phyloP scores from a whole-genome alignment of 2,113 vertebrate species.

The Hyaena hyaena region DNA sequence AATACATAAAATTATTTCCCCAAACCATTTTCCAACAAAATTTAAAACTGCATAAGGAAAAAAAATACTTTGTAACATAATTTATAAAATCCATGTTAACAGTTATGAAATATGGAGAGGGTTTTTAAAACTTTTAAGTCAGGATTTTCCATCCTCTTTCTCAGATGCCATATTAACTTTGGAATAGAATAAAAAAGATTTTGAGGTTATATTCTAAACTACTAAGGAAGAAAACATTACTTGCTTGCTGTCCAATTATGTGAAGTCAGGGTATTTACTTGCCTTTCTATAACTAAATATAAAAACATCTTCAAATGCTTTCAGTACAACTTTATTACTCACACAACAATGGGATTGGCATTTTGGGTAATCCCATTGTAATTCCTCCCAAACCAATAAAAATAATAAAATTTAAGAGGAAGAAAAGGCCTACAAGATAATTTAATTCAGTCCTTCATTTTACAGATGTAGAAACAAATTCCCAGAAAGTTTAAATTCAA shows the following conservation, averaged over 20 bases:
- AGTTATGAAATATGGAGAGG: neutral
- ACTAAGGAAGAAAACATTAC: constrained; percentile 13
- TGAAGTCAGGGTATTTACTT: constrained; percentile 10
- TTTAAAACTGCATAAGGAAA: neutral
- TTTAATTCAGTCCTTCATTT: constrained; percentile 10
- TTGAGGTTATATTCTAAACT: neutral
- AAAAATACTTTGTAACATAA: constrained; percentile 3
- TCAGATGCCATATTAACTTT: constrained; percentile 20
- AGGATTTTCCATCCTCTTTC: neutral
- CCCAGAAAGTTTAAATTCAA: constrained; percentile 30
- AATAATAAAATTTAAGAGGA: constrained; percentile 30
- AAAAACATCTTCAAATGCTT: constrained; percentile 35
- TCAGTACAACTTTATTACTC: constrained; percentile 19
- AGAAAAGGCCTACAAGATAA: constrained; percentile 1
- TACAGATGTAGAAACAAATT: neutral
- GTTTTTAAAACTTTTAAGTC: constrained; percentile 25
- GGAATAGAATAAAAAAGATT: neutral
- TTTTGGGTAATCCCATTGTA: neutral
- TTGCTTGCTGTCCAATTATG: constrained; percentile 30
- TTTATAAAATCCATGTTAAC: constrained; percentile 31
- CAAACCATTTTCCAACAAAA: constrained; percentile 26
- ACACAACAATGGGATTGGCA: neutral
- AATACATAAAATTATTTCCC: constrained; percentile 39
- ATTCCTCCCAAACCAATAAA: neutral
- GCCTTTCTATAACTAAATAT: constrained; percentile 11